Base-by-base conservation (phyloP, 2,888 invertebrate genomes). In the Caenorhabditis imperialis region DNA sequence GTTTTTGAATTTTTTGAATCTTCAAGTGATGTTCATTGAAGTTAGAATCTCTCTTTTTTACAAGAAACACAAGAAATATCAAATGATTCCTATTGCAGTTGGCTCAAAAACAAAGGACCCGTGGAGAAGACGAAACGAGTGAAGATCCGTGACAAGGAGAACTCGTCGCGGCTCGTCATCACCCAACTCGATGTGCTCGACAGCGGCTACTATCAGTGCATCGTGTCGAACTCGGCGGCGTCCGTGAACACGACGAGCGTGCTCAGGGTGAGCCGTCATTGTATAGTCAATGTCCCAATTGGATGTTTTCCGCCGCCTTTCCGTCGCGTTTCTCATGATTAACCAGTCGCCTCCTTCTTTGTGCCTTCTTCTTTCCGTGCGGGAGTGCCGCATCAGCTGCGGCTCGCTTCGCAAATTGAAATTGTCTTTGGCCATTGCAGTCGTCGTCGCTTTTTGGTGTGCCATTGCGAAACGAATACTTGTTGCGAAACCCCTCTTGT, bases 191-290 rank as follows among this genome's bases (percentile, higher is more conserved):
- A 87, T 51, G 87, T 86, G 1, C 78, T 87, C 45, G 87, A 87
- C 72, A 81, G 81, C 35, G 86, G 85, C 23, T 86, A 78, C 55
- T 86, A 87, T 73, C 84, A 85, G 55, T 87, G 87, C 74, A 78
- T 85, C n/a, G 87, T 83, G 25, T 58, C 76, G 47, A 87, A 87
- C 50, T 42, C 81, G 14, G 87, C 87, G 20, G 87, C 86, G n/a
- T 81, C 83, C 7, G 85, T 87, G 35, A 87, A 87, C 65, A 83
- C 84, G 33, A 87, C 87, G 18, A 79, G 85, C 53, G 81, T 87
- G 25, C 78, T 87, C 22, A 79, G 85, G 82, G 87, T 87, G 38
- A 63, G 81, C 35, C 12, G 27, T 20, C 16, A 47, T 50, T 44
- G 42, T 44, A 54, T 48, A 44, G 50, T 48, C 50, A 33, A 18